Evolutionary conservation across 2,113 vertebrate species (phyloP), one percentile per base, ranked within the genome.

Genomic region (Silurus meridionalis): DNA sequence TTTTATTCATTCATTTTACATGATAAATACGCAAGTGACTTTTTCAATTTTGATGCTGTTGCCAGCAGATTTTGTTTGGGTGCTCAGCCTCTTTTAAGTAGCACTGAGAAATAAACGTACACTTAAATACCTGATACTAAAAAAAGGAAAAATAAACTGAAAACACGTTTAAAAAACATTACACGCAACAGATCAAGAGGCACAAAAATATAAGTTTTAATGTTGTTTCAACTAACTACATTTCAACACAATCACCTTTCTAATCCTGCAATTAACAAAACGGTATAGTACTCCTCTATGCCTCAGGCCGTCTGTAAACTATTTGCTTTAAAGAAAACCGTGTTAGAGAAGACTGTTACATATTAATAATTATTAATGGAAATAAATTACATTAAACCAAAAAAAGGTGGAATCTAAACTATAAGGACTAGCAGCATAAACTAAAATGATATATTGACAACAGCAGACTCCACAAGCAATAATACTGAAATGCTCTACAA

Each of bases 341-440:
- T 53, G 67, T 86, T 75, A 87, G 82, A 86, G 37, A 82, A 60
- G 15, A 52, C 9, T 10, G 55, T 58, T 79, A 28, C 57, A 60
- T 60, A 80, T 80, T 80, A 60, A 60, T 46, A 37, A 61, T 61
- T 80, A 48, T 80, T 61, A 28, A 61, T 46, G 80, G 69, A 77
- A 86, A 86, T 87, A 87, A 87, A 87, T 87, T 87, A 86, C 85
- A 86, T 83, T 77, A 57, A 55, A 72, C 55, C 28, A 52, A 57
- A 61, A 37, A 86, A 82, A 3, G 13, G 52, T 23, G n/a, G 67
- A 52, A 48, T 67, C 60, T 66, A 83, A 83, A 83, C 85, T 53
- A 82, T 14, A 52, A 74, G 37, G n/a, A 75, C 69, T 71, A 87
- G 86, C 86, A 87, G 86, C 86, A 67, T 67, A 60, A 67, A 83